Evolutionary conservation across 2,888 invertebrate species (phyloP), one percentile per base, ranked within the genome.

Genomic region (Euphydryas editha): DNA sequence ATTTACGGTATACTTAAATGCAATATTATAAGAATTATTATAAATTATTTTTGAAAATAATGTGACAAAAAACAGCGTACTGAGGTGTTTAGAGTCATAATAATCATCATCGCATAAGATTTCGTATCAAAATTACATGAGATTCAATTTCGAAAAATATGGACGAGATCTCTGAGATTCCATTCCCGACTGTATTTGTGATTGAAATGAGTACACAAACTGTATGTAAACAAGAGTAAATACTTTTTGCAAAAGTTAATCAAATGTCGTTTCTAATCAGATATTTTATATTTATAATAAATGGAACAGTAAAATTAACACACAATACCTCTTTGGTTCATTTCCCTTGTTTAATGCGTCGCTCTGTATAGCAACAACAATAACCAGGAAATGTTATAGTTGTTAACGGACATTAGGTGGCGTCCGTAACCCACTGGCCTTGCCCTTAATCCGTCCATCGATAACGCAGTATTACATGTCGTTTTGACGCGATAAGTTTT

Each of bases 401-500:
- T 74, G 72, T 76, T 73, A 72, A 75, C 73, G 72, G 65, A 72
- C 75, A 76, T 78, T 78, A 76, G 77, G 74, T 73, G 69, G 68
- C 76, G 82, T 75, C 81, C 81, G 75, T 85, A 84, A 85, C 85
- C 85, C 75, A 76, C 67, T 82, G 79, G 76, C 85, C 85, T 85
- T 87, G 85, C 76, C 81, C 83, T 80, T 83, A 86, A 85, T 84
- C 78, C 76, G 74, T 73, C 66, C 65, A 69, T 55, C 76, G 81
- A 83, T 84, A 81, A 79, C 75, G 56, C 36, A 49, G 24, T 47
- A 47, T 21, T n/a, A 24, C 59, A 49, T 59, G 39, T 46, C 42
- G 60, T 24, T 51, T 24, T 56, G 46, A 59, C 46, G 30, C 6
- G 5, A 24, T 47, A 17, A 44, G n/a, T 20, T 24, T 59, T 47